Evolutionary conservation across 1,140 invertebrate genomes (phyloP).

Genomic region (Proales similis): DNA sequence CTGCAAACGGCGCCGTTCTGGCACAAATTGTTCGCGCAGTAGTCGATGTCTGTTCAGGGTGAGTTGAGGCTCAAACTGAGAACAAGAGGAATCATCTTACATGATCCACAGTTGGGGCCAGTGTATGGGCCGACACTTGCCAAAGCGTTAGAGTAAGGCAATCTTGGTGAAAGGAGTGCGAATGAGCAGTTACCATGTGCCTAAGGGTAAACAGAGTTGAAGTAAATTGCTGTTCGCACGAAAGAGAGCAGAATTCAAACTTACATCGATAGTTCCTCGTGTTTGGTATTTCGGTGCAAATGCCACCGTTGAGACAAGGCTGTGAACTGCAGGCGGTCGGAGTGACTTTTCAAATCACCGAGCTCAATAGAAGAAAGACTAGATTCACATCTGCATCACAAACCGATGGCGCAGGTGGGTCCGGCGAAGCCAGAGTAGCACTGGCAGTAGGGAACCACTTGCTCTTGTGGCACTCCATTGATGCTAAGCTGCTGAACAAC

Average conservation of each 20-base stretch:
- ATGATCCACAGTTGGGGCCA: conserved; percentile 17
- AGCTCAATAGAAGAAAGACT: not conserved
- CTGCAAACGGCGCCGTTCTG: conserved; percentile 63
- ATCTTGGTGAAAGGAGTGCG: not conserved
- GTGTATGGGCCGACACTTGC: conserved; percentile 17
- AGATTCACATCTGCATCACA: not conserved
- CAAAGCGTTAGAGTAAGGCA: no score
- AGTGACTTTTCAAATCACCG: not conserved
- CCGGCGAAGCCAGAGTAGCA: conserved; percentile 30
- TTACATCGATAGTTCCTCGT: conserved; percentile 9
- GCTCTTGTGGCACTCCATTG: not conserved
- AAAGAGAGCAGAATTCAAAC: no score
- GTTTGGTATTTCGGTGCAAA: not conserved
- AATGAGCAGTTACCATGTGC: not conserved
- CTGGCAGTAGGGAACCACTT: conserved; percentile 1
- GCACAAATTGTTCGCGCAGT: conserved; percentile 48
- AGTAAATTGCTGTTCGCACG: conserved; percentile 13
- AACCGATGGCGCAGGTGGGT: conserved; percentile 1
- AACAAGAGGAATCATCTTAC: not conserved
- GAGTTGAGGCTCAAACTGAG: not conserved
- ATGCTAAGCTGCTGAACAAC: conserved; percentile 6
- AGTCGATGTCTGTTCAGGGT: conserved; percentile 1
- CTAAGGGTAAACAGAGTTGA: not conserved
- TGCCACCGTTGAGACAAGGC: conserved; percentile 26
- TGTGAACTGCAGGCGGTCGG: conserved; percentile 16